phyloP scores from a whole-genome alignment of 2,113 vertebrate species.

The Entomyzon cyanotis region DNA sequence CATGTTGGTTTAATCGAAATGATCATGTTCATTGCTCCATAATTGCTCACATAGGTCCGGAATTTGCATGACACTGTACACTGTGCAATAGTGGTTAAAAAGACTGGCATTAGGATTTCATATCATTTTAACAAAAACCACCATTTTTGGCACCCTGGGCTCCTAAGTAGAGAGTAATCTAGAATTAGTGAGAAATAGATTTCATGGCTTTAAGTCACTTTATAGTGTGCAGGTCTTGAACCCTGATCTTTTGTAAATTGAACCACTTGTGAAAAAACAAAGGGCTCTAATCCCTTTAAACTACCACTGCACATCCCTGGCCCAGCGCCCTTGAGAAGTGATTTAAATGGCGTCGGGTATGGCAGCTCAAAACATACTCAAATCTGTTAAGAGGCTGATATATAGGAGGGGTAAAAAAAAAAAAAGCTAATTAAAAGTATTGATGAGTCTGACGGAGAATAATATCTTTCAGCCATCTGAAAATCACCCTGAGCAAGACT shows the following conservation, averaged over 20 bases:
- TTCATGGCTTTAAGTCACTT: constrained; percentile 74
- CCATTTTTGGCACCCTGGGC: constrained; percentile 67
- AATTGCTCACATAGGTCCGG: constrained; percentile 32
- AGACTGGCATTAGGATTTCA: constrained; percentile 58
- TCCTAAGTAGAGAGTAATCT: constrained; percentile 71
- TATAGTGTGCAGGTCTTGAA: constrained; percentile 69
- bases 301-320: constrained; percentile 68
- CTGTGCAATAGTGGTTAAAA: background rate
- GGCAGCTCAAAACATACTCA: constrained; percentile 49
- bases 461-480: constrained; percentile 25
- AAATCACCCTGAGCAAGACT: background rate
- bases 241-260: constrained; percentile 72
- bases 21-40: constrained; percentile 56
- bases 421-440: constrained; percentile 66
- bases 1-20: constrained; percentile 48
- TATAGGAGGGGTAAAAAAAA: background rate
- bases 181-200: constrained; percentile 74
- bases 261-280: constrained; percentile 73
- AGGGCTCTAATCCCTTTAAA: constrained; percentile 71
- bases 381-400: constrained; percentile 52
- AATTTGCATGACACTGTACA: constrained; percentile 58
- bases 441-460: constrained; percentile 48
- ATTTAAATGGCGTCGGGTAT: constrained; percentile 58
- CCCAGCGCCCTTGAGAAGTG: constrained; percentile 60
- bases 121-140: constrained; percentile 64